Percentiles rank a stretch among this genome's conserved stretches.
phyloP scores from a whole-genome alignment of 2,113 vertebrate genomes.

The Lepus timidus region DNA sequence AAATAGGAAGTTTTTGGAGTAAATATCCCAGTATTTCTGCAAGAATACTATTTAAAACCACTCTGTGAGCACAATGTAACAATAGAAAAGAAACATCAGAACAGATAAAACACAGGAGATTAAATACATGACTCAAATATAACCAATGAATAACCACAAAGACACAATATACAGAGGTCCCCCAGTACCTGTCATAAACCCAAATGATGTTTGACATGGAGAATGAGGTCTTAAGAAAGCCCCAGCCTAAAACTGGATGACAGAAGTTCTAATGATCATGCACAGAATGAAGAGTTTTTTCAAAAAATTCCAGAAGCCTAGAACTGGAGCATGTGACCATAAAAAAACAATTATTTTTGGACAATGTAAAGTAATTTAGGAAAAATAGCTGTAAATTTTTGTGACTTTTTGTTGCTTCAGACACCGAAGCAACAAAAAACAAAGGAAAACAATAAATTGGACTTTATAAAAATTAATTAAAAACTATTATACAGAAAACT shows the following conservation, averaged over 20 bases:
- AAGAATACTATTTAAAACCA: slow-evolving; percentile 13
- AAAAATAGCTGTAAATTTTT: neutral
- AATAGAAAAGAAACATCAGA: neutral
- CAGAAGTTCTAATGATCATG: neutral
- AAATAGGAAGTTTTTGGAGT: neutral
- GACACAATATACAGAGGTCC: neutral
- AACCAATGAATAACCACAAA: neutral
- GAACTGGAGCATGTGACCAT: neutral
- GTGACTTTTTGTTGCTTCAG: neutral
- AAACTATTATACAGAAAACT: neutral
- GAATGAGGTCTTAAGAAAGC: neutral
- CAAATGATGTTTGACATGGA: neutral
- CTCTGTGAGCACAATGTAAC: neutral
- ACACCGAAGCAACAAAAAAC: neutral
- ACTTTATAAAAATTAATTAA: neutral
- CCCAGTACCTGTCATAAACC: neutral
- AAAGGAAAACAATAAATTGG: neutral
- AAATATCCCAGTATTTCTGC: slow-evolving; percentile 2
- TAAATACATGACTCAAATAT: neutral
- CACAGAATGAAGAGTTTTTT: neutral
- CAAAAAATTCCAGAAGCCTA: neutral
- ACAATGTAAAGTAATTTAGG: neutral
- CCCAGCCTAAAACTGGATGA: neutral
- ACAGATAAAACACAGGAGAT: neutral
- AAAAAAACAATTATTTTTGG: neutral